Conservation (phyloP, 2,888 invertebrate genomes). For the Pasiphila rectangulata region DNA sequence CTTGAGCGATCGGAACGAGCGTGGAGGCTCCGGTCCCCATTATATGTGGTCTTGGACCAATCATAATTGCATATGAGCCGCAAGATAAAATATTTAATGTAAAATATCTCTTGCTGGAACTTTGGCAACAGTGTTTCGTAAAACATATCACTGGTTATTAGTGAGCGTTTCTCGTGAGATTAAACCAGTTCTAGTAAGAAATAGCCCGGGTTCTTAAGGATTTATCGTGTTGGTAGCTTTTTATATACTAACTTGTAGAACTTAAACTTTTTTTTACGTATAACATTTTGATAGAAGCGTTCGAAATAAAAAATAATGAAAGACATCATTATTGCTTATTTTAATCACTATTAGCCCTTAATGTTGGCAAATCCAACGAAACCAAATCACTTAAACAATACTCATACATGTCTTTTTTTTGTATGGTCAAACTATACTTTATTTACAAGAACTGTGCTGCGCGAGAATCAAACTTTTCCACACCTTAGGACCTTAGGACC, state of each 20-base stretch:
- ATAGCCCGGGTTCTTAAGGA: constrained; percentile 51
- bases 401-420: too few species aligned
- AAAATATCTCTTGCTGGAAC: constrained; percentile 47
- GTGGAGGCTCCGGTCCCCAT: constrained; percentile 67
- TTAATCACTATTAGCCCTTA: too few species aligned
- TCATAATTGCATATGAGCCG: constrained; percentile 77
- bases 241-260: constrained; percentile 12
- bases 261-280: too few species aligned
- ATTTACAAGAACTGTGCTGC: too few species aligned
- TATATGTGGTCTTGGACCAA: constrained; percentile 73
- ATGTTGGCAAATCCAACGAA: too few species aligned
- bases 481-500: too few species aligned
- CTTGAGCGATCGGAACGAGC: constrained; percentile 74
- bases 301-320: too few species aligned
- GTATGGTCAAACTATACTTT: too few species aligned
- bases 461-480: too few species aligned
- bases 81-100: constrained; percentile 67
- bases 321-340: too few species aligned
- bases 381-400: too few species aligned
- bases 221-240: constrained; percentile 49
- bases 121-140: constrained; percentile 37
- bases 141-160: constrained; percentile 22
- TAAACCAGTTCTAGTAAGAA: constrained; percentile 61
- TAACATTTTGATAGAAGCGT: too few species aligned
- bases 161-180: constrained; percentile 32